These are phyloP conservation scores for Poecilia wingei DNA, from an alignment of 2,797 vertebrate species.

Conservation along the genomic window DNA sequence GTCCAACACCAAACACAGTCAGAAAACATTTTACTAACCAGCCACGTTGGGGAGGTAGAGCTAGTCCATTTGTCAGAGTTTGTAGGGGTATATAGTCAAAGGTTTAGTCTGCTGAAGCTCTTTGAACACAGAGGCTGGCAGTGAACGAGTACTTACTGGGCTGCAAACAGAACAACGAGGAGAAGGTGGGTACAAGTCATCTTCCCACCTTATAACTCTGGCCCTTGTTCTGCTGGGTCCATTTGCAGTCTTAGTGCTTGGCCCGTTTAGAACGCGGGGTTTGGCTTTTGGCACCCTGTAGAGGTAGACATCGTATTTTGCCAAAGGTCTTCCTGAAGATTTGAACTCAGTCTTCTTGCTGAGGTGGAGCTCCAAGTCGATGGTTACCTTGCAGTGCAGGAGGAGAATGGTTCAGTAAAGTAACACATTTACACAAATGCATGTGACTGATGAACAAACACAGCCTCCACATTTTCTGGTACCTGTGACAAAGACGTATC, in stretches of 20 bases:
- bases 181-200: conserved; percentile 54
- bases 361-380: conserved; percentile 71
- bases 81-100: conserved; percentile 19
- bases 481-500: not conserved
- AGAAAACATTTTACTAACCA: conserved; percentile 7
- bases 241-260: conserved; percentile 1
- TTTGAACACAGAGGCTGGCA: conserved; percentile 29
- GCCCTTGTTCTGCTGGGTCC: conserved; percentile 23
- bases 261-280: conserved; percentile 13
- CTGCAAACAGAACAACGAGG: conserved; percentile 47
- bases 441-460: not conserved
- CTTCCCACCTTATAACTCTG: conserved; percentile 63
- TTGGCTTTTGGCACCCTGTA: conserved; percentile 52
- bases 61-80: conserved; percentile 19
- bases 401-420: conserved; percentile 16
- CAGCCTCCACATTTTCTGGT: not conserved
- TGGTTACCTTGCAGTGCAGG: conserved; percentile 57
- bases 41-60: not conserved
- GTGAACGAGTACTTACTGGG: conserved; percentile 45
- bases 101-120: conserved; percentile 22
- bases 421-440: conserved; percentile 1
- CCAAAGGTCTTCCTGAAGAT: conserved; percentile 21
- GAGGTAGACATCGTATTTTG: conserved; percentile 69
- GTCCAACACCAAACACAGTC: conserved; percentile 6
- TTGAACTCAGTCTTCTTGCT: conserved; percentile 37